Conservation (phyloP, 2,113 vertebrate species). For the Passerina amoena region DNA sequence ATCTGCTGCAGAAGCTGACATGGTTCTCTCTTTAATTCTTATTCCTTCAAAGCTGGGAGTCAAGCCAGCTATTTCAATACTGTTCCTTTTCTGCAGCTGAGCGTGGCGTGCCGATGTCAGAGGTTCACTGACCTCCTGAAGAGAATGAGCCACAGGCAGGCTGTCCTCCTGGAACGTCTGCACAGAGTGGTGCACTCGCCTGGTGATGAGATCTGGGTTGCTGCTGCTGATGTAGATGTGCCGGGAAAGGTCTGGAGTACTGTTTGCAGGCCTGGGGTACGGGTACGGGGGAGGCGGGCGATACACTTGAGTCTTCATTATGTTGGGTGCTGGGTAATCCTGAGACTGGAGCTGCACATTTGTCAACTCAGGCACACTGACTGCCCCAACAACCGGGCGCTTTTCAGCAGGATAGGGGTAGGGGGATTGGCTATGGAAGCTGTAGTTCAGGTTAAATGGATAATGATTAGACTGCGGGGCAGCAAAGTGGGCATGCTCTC, state of each 20-base stretch:
- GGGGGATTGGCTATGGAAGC: conserved; percentile 89
- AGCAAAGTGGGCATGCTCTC: conserved; percentile 81
- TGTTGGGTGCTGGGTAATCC: conserved; percentile 92
- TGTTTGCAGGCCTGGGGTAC: conserved; percentile 91
- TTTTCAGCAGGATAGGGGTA: conserved; percentile 88
- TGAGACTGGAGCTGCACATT: conserved; percentile 94
- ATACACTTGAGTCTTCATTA: conserved; percentile 94
- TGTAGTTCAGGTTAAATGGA: conserved; percentile 89
- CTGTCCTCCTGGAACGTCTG: conserved; percentile 99
- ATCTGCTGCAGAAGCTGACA: conserved; percentile 84
- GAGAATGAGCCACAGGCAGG: conserved; percentile 92
- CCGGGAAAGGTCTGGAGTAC: conserved; percentile 94
- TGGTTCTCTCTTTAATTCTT: conserved; percentile 87
- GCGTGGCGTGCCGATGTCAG: conserved; percentile 78
- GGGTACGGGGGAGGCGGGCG: conserved; percentile 92
- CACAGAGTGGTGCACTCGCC: conserved; percentile 94
- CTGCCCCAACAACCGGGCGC: conserved; percentile 89
- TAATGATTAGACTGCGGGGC: conserved; percentile 78
- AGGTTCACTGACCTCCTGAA: conserved; percentile 96
- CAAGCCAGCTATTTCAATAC: conserved; percentile 91
- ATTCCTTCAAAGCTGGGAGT: conserved; percentile 86
- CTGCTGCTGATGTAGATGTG: conserved; percentile 94
- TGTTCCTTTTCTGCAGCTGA: conserved; percentile 90
- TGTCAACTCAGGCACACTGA: conserved; percentile 95
- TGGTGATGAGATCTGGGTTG: conserved; percentile 93